A percentile compares a stretch with the other conserved stretches of the same genome.
Conservation (phyloP, 1,140 invertebrate genomes). For the Dendroctonus valens region DNA sequence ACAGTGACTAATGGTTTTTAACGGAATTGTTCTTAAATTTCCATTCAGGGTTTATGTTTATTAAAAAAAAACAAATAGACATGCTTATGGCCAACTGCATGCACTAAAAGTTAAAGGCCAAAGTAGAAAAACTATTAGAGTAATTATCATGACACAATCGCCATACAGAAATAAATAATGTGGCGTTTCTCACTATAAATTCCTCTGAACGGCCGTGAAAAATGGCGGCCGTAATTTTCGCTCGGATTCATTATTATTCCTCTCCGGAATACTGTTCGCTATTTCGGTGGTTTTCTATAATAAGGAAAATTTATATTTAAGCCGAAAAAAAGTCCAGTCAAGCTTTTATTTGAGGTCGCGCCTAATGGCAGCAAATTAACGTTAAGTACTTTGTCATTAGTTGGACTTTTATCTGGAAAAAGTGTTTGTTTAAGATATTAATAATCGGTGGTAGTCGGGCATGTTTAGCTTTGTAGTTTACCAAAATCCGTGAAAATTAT, state of each 20-base stretch:
- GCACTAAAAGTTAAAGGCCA: constrained; percentile 1
- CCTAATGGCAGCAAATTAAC: too few relatives aligned
- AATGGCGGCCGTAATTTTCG: constrained; percentile 12
- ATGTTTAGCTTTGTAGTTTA: too few relatives aligned
- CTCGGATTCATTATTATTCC: constrained; percentile 1
- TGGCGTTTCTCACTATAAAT: constrained; percentile 26
- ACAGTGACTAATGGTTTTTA: too few relatives aligned
- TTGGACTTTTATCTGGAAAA: too few relatives aligned
- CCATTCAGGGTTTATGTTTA: neutral
- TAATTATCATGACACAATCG: constrained; percentile 25
- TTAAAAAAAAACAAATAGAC: neutral
- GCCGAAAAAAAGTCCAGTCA: too few relatives aligned
- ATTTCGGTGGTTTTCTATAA: neutral
- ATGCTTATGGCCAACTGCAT: constrained; percentile 2
- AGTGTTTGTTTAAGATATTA: too few relatives aligned
- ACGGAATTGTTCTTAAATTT: too few relatives aligned
- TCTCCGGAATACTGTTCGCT: neutral
- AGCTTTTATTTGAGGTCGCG: too few relatives aligned
- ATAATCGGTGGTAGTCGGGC: too few relatives aligned
- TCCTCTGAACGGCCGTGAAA: constrained; percentile 10
- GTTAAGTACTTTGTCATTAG: too few relatives aligned
- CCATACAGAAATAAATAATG: constrained; percentile 28
- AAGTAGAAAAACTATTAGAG: constrained; percentile 28
- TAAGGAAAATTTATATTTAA: too few relatives aligned
- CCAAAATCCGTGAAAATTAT: too few relatives aligned